A percentile compares a stretch with the other conserved stretches of the same genome.
Conservation (phyloP, 2,888 invertebrate genomes). For the Drosophila silvestris region DNA sequence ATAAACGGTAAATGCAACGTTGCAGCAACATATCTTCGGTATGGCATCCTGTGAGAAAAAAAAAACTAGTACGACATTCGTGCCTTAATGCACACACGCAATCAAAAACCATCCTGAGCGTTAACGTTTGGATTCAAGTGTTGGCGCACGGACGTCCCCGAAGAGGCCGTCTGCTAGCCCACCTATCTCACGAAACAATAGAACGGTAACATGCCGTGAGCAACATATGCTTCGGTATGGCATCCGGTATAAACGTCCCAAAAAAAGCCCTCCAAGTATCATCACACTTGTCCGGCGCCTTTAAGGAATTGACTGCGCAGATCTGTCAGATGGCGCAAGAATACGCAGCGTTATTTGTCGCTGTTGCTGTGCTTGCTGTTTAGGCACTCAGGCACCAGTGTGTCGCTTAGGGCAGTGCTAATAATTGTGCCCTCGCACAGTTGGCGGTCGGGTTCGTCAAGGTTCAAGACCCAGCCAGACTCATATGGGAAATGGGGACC, state of each 20-base stretch:
- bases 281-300: slow-evolving; percentile 77
- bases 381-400: slow-evolving; percentile 69
- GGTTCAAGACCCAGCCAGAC: not conserved
- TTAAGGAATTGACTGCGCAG: no score
- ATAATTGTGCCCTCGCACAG: slow-evolving; percentile 78
- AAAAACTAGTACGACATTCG: no score
- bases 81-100: no score
- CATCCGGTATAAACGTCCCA: slow-evolving; percentile 51
- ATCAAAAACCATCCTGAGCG: no score
- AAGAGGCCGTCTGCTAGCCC: no score
- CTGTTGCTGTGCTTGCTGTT: slow-evolving; percentile 13
- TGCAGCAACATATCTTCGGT: slow-evolving; percentile 53
- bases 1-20: slow-evolving; percentile 46
- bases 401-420: slow-evolving; percentile 78
- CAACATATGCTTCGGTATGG: slow-evolving; percentile 48
- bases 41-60: slow-evolving; percentile 54
- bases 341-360: slow-evolving; percentile 19
- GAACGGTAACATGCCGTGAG: no score
- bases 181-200: no score
- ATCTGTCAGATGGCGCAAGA: no score
- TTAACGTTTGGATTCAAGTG: no score
- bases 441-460: slow-evolving; percentile 63
- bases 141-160: no score
- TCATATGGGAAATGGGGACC: slow-evolving; percentile 35
- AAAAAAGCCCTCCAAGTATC: slow-evolving; percentile 76